A percentile compares a stretch with the other conserved stretches of the same genome.
These are phyloP conservation scores for Paragorgia papillata DNA, from an alignment of 92 coral and sea anemone species.

Conservation along the genomic window DNA sequence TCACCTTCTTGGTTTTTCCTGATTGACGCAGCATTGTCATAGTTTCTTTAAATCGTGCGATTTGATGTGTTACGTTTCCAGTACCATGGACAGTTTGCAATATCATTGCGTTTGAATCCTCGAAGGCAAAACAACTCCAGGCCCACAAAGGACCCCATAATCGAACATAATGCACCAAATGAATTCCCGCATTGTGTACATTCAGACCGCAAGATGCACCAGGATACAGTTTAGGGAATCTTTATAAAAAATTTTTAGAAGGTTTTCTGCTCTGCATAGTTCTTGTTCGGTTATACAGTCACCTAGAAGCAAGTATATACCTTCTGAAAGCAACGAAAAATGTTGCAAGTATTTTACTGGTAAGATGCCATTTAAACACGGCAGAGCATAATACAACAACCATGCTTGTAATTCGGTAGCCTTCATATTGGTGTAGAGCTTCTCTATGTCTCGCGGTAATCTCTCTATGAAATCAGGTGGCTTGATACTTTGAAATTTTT, in stretches of 20 bases:
- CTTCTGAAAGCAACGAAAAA: conserved; percentile 63
- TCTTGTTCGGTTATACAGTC: conserved; percentile 40
- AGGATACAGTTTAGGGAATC: conserved; percentile 53
- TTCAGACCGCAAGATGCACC: conserved; percentile 60
- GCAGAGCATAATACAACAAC: conserved; percentile 62
- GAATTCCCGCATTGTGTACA: conserved; percentile 67
- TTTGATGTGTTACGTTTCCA: conserved; percentile 57
- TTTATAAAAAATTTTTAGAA: conserved; percentile 45
- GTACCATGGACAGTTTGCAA: conserved; percentile 65
- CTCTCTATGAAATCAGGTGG: conserved; percentile 67
- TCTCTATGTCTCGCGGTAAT: conserved; percentile 58
- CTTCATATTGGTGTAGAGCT: conserved; percentile 58
- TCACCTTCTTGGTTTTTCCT: conserved; percentile 7
- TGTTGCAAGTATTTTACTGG: conserved; percentile 53
- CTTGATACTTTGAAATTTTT: conserved; percentile 30
- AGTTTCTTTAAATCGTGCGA: conserved; percentile 33
- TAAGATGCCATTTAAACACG: conserved; percentile 57
- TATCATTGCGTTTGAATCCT: conserved; percentile 63
- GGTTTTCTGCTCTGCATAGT: conserved; percentile 47
- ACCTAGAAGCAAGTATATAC: conserved; percentile 55
- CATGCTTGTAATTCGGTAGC: conserved; percentile 73
- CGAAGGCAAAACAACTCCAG: conserved; percentile 70
- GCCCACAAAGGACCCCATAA: too few species aligned
- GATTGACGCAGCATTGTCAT: conserved; percentile 31
- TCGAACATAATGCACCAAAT: conserved; percentile 58